Conservation (phyloP, 2,113 vertebrate species). For the Oreochromis spilurus region DNA sequence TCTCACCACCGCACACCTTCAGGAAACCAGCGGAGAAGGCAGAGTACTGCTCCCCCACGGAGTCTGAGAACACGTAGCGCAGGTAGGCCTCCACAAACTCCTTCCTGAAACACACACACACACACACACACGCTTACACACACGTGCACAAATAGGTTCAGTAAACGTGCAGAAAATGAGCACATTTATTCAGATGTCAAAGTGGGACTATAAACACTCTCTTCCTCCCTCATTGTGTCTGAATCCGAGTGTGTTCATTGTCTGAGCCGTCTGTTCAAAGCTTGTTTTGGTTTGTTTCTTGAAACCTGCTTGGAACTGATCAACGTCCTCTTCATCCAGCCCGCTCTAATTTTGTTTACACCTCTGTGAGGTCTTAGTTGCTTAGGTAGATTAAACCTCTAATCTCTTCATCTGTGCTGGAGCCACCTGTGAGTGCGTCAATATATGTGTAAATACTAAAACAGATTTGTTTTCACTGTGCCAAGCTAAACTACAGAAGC, state of each 20-base stretch:
- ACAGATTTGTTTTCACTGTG: not conserved
- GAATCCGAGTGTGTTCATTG: not conserved
- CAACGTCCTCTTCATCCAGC: not conserved
- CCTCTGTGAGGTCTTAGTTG: not conserved
- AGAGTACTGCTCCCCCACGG: slow-evolving; percentile 83
- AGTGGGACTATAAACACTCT: not conserved
- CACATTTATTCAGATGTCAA: not conserved
- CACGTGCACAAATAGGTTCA: fast-evolving
- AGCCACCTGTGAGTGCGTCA: not conserved
- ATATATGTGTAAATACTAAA: not conserved
- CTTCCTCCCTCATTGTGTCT: not conserved
- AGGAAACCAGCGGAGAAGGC: slow-evolving; percentile 93
- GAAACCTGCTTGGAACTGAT: not conserved
- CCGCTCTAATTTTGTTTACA: not conserved
- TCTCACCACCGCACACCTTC: slow-evolving; percentile 95
- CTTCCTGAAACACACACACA: slow-evolving; percentile 71
- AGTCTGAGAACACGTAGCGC: slow-evolving; percentile 86
- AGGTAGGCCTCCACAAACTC: slow-evolving; percentile 94
- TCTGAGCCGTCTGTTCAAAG: not conserved
- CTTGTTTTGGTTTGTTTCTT: not conserved
- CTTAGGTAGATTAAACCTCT: not conserved
- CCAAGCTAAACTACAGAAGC: not conserved
- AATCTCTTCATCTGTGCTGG: not conserved
- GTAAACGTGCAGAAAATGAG: not conserved
- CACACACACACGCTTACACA: not conserved